Conservation (phyloP, 1,140 invertebrate species). For the Ips nitidus region DNA sequence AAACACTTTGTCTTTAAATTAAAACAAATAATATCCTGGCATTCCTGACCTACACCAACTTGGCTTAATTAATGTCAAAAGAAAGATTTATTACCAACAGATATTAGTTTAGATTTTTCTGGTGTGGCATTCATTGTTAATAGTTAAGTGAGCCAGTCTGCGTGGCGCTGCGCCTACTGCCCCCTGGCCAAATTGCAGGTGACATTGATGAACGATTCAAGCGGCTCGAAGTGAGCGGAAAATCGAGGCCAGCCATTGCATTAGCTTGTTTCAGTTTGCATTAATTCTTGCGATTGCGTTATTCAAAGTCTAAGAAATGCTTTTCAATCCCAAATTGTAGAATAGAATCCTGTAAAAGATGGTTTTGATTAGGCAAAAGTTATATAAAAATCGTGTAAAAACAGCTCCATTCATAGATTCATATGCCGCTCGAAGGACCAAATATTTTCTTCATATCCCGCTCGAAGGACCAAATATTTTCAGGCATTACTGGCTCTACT, state of each 20-base stretch:
- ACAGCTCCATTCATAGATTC: too few species aligned
- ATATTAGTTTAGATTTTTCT: conserved; percentile 2
- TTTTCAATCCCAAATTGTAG: too few species aligned
- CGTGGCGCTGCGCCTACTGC: conserved; percentile 24
- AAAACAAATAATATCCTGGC: too few species aligned
- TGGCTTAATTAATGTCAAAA: conserved; percentile 1
- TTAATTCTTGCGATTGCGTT: background rate
- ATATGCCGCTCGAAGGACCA: too few species aligned
- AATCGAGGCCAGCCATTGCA: conserved; percentile 20
- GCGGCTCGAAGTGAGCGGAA: conserved; percentile 29
- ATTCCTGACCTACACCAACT: background rate
- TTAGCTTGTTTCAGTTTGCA: background rate
- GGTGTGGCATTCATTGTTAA: conserved; percentile 8
- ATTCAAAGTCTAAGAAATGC: too few species aligned
- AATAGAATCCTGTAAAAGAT: too few species aligned
- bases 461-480: too few species aligned
- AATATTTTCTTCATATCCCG: too few species aligned
- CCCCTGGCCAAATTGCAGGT: conserved; percentile 18
- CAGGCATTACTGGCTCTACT: too few species aligned
- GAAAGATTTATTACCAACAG: background rate
- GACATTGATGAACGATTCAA: conserved; percentile 24
- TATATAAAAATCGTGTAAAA: too few species aligned
- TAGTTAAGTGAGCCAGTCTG: conserved; percentile 13
- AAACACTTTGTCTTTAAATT: too few species aligned
- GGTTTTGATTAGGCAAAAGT: too few species aligned